Base-by-base conservation (phyloP, 2,797 vertebrate species). In the Danio aesculapii region DNA sequence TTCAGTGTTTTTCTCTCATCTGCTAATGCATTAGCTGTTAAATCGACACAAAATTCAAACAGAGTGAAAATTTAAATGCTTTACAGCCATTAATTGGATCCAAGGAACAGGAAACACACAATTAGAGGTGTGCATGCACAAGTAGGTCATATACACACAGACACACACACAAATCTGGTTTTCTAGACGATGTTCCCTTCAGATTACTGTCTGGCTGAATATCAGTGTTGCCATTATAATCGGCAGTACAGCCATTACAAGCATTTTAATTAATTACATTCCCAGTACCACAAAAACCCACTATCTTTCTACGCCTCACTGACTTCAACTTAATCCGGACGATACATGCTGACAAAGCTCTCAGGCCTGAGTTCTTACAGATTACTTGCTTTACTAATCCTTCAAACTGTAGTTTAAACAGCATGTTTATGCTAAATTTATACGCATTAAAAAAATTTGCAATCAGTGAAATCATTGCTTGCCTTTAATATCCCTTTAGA, bases 221-320 rank as follows among this genome's bases (percentile, higher is more conserved):
- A 83, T 89, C 83, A 79, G 82, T 46, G 61, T 62, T 66, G 81
- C 79, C 78, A 82, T 86, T 87, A 87, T 68, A 80, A 86, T 87
- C 83, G 41, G 7, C 77, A 83, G 84, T 88, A 41, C 43, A 74
- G 74, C 85, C 59, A 79, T 90, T 92, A 91, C 88, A 89, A 86
- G 86, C 41, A 0, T 75, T 89, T 90, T 90, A 91, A 91, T 94
- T 91, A 92, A 92, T 92, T 88, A 91, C 84, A 87, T 86, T 89
- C 84, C 86, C 64, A n/a, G 85, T 66, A 85, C 84, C 86, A 81
- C 84, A 87, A 91, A 90, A 79, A 72, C 73, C 50, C 83, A 86
- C 83, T 76, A 81, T 82, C 81, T 87, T 88, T 86, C 87, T 86
- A 81, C 14, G 77, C 88, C 66, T 88, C 81, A 73, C 79, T 82